A percentile compares a stretch with the other conserved stretches of the same genome.
Conservation (phyloP, 2,113 vertebrate species). For the Origma solitaria region DNA sequence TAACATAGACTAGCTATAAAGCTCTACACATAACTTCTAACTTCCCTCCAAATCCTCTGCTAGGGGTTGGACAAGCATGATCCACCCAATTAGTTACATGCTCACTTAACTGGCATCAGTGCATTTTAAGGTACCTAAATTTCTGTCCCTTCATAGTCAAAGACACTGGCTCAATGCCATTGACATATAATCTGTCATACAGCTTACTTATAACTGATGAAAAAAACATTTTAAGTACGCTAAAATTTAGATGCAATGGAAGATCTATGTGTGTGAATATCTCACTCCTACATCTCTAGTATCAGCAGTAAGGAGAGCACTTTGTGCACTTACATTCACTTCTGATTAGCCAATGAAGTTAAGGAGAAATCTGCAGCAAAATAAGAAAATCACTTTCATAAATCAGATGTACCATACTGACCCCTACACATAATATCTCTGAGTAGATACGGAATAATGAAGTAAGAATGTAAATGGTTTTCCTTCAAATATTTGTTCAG, state of each 20-base stretch:
- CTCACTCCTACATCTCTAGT: neutral
- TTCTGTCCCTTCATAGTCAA: neutral
- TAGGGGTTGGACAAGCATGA: neutral
- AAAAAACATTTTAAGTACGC: neutral
- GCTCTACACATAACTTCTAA: neutral
- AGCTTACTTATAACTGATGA: neutral
- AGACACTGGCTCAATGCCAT: neutral
- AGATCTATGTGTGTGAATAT: neutral
- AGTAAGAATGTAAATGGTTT: neutral
- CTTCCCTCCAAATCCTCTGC: neutral
- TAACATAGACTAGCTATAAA: neutral
- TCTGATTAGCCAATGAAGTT: neutral
- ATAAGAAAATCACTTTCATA: neutral
- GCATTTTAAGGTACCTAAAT: neutral
- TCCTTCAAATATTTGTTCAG: conserved; percentile 1
- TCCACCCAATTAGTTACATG: neutral
- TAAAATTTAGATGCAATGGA: neutral
- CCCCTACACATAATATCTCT: neutral
- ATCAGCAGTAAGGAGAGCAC: neutral
- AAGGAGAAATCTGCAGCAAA: neutral
- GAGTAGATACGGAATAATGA: conserved; percentile 12
- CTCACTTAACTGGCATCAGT: neutral
- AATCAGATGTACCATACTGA: neutral
- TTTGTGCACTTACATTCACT: neutral
- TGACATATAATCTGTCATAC: neutral